A percentile compares a stretch with the other conserved stretches of the same genome.
These are phyloP conservation scores for Mimumesa dahlbomi DNA, from an alignment of 2,888 invertebrate genomes.

Conservation along the genomic window DNA sequence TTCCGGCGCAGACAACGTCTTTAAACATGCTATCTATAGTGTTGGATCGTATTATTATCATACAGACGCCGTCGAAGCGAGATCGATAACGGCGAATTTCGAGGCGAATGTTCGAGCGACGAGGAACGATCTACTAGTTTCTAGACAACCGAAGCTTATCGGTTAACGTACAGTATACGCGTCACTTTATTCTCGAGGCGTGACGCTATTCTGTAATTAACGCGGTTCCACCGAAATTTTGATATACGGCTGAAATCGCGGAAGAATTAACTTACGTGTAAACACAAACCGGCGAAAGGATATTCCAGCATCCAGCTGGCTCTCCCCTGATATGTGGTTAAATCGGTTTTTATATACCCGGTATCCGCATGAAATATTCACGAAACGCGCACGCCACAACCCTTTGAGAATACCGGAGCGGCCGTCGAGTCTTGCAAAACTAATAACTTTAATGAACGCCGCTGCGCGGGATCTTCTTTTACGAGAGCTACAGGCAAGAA, in stretches of 20 bases:
- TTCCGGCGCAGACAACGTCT: slow-evolving; percentile 43
- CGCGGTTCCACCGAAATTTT: too few species aligned
- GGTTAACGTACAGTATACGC: too few species aligned
- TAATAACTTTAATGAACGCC: slow-evolving; percentile 66
- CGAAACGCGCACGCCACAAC: slow-evolving; percentile 44
- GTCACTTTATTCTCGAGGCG: too few species aligned
- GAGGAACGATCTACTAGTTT: too few species aligned
- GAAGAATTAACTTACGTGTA: background rate
- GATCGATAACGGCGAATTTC: too few species aligned
- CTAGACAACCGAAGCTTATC: too few species aligned
- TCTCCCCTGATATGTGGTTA: slow-evolving; percentile 29
- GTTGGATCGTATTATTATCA: slow-evolving; percentile 42
- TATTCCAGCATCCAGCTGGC: slow-evolving; percentile 13
- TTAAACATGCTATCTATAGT: slow-evolving; percentile 17
- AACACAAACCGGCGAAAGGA: background rate
- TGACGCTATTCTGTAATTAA: too few species aligned
- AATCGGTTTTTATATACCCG: slow-evolving; percentile 40
- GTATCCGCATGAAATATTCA: slow-evolving; percentile 53
- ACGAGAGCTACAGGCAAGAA: slow-evolving; percentile 48
- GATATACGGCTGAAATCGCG: too few species aligned
- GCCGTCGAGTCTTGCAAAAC: slow-evolving; percentile 55
- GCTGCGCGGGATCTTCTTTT: slow-evolving; percentile 52
- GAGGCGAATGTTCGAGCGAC: too few species aligned
- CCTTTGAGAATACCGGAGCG: slow-evolving; percentile 56
- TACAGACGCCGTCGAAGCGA: slow-evolving; percentile 18